Percentiles rank a stretch among this genome's conserved stretches.
phyloP scores from a whole-genome alignment of 2,797 vertebrate genomes.

The Florisuga fusca region DNA sequence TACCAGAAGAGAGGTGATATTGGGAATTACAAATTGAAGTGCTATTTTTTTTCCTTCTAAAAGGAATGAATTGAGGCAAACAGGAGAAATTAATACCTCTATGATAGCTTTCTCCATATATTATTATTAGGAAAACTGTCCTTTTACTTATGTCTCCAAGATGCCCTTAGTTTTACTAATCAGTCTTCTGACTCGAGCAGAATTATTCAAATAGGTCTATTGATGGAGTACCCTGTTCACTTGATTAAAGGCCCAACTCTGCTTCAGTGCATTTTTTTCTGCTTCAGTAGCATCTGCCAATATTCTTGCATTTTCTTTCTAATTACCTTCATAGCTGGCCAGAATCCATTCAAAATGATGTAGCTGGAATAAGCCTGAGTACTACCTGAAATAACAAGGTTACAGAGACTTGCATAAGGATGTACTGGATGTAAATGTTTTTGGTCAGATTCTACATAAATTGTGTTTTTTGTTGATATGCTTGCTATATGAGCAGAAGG shows the following conservation, averaged over 20 bases:
- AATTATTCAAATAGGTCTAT: constrained; percentile 60
- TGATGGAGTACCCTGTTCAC: constrained; percentile 49
- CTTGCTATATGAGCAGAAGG: not conserved
- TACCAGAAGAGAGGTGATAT: not conserved
- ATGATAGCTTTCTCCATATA: not conserved
- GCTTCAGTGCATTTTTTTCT: constrained; percentile 41
- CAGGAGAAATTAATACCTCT: not conserved
- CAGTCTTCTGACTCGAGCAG: constrained; percentile 32
- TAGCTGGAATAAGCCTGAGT: constrained; percentile 28
- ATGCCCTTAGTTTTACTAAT: constrained; percentile 41
- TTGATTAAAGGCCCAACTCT: constrained; percentile 72
- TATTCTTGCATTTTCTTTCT: constrained; percentile 62
- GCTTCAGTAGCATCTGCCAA: constrained; percentile 62
- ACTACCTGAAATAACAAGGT: not conserved
- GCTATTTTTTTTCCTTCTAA: not conserved
- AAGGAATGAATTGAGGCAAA: not conserved
- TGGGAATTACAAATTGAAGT: constrained; percentile 4
- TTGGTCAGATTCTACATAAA: not conserved
- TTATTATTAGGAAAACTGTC: not conserved
- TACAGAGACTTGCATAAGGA: not conserved
- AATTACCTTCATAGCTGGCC: constrained; percentile 51
- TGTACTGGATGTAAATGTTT: not conserved
- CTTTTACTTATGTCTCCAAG: constrained; percentile 30
- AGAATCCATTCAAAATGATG: constrained; percentile 39
- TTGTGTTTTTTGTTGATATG: not conserved